Evolutionary conservation across 2,797 vertebrate genomes (phyloP), one percentile per base, ranked within the genome.

Genomic region (Hephaestus fuliginosus): DNA sequence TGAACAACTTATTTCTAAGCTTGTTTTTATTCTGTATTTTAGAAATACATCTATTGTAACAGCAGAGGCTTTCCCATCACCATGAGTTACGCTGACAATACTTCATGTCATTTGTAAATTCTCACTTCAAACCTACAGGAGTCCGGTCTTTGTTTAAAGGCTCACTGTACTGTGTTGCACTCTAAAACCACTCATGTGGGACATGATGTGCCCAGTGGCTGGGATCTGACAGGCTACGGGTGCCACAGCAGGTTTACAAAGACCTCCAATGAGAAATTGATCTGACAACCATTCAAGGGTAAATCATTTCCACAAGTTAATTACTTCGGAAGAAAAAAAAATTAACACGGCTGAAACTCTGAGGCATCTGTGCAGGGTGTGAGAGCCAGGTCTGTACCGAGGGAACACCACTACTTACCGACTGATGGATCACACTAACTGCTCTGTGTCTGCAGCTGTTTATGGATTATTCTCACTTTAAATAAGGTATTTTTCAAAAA

Each of bases 301-400:
- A 94, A 94, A 94, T 93, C 82, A 93, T 93, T 94, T 93, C 91
- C 91, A 92, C 86, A 79, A 92, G 91, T 93, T 94, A 94, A 94
- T 94, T 94, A 93, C 91, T 87, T 86, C 80, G 81, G 84, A 84
- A 76, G 80, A 30, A 53, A 28, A 64, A 81, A 83, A 85, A 84
- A 76, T 12, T 22, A 78, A 76, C 78, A 82, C 20, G 55, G 73
- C 71, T 82, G 74, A 88, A 87, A 84, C 72, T 88, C 57, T 55
- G 68, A 86, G 78, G 74, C 80, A 78, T 88, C 85, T 85, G 81
- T 83, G 71, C 82, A 28, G 76, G 81, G 66, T 72, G 85, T 33
- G 61, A 71, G 83, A 82, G 82, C 74, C 82, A 80, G 80, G 71
- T 90, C 67, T 86, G 64, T 43, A 76, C 58, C 44, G 30, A 65